Percentiles rank a stretch among this genome's conserved stretches.
These are phyloP conservation scores for Dyspetes luteomarginatus DNA, from an alignment of 2,888 invertebrate genomes.

Conservation along the genomic window DNA sequence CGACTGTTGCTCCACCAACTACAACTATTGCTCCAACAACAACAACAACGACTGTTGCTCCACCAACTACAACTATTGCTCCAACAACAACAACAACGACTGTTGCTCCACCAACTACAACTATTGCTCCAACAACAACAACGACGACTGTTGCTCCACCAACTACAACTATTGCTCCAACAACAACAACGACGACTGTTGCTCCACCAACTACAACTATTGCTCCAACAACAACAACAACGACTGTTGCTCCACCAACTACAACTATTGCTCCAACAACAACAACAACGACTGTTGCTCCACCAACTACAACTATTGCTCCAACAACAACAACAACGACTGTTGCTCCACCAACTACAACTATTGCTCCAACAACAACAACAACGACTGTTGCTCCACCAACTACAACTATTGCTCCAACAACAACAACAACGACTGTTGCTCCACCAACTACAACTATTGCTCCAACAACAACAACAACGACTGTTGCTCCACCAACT, in stretches of 20 bases:
- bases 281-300: not conserved
- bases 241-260: not conserved
- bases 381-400: not conserved
- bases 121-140: not conserved
- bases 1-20: not conserved
- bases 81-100: not conserved
- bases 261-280: not conserved
- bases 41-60: not conserved
- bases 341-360: not conserved
- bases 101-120: not conserved
- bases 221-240: not conserved
- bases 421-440: not conserved
- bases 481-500: no score
- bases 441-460: not conserved
- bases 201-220: not conserved
- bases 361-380: not conserved
- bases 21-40: not conserved
- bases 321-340: not conserved
- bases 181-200: not conserved
- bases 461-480: not conserved
- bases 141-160: not conserved
- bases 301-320: not conserved
- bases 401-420: not conserved
- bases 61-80: not conserved
- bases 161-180: not conserved